These are phyloP conservation scores for Phrixothrix hirtus DNA, from an alignment of 2,888 invertebrate genomes.

Conservation along the genomic window DNA sequence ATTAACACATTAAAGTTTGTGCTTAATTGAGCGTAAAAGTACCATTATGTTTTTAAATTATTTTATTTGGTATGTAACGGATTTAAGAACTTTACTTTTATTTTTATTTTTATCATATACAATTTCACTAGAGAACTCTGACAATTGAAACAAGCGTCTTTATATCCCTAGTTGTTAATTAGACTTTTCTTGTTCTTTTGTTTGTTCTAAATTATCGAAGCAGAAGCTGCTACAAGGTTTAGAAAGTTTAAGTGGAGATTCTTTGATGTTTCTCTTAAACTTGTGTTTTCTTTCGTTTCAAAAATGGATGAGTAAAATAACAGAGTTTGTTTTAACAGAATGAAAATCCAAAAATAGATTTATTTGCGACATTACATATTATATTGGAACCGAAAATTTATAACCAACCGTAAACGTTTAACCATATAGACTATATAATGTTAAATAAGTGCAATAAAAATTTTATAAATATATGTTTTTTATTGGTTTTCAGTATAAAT, in stretches of 20 bases:
- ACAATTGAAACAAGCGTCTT: not conserved
- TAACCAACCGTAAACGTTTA: constrained; percentile 9
- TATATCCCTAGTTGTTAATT: constrained; percentile 7
- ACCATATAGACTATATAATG: not conserved
- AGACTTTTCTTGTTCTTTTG: constrained; percentile 7
- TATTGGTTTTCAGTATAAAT: no score
- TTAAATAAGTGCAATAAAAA: not conserved
- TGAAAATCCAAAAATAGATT: constrained; percentile 10
- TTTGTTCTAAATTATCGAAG: constrained; percentile 13
- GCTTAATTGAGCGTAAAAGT: no score
- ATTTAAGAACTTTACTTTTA: no score
- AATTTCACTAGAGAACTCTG: no score
- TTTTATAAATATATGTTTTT: not conserved
- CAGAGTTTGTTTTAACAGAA: constrained; percentile 12
- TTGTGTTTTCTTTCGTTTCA: constrained; percentile 13
- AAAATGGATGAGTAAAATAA: constrained; percentile 12
- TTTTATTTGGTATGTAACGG: no score
- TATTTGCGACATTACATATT: constrained; percentile 26
- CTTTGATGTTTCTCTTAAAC: constrained; percentile 17
- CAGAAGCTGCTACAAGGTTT: constrained; percentile 16
- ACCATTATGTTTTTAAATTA: no score
- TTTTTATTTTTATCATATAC: no score
- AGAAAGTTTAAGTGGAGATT: constrained; percentile 15
- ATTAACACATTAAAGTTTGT: no score
- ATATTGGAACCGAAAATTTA: no score